phyloP scores from a whole-genome alignment of 2,113 vertebrate species.

The Pipra filicauda region DNA sequence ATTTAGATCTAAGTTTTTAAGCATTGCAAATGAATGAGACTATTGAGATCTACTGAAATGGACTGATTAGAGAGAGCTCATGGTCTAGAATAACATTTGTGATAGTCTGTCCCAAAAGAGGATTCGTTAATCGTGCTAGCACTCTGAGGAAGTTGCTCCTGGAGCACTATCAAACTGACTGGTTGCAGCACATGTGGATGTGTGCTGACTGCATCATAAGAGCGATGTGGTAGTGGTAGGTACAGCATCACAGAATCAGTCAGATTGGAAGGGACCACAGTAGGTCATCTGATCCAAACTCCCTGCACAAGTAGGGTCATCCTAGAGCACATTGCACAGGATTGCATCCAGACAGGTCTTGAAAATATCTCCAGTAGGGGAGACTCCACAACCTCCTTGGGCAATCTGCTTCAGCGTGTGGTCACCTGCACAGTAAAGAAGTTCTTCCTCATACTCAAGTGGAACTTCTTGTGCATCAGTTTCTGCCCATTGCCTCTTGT shows the following conservation, averaged over 20 bases:
- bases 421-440: not conserved
- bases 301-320: not conserved
- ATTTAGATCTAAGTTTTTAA: not conserved
- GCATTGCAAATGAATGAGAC: not conserved
- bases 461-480: not conserved
- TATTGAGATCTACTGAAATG: not conserved
- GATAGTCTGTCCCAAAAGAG: not conserved
- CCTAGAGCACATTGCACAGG: not conserved
- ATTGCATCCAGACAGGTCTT: not conserved
- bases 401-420: not conserved
- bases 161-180: accelerated
- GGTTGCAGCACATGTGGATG: not conserved
- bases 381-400: not conserved
- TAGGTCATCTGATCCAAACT: accelerated
- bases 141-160: not conserved
- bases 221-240: accelerated
- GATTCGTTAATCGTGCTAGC: not conserved
- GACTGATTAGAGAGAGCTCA: not conserved
- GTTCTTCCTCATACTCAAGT: not conserved
- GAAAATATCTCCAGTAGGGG: not conserved
- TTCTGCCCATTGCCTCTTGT: not conserved
- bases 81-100: not conserved
- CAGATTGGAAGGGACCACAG: not conserved
- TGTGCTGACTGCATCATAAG: not conserved
- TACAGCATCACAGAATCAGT: not conserved